phyloP scores from a whole-genome alignment of 2,888 invertebrate species.

The Hypsopygia costalis region DNA sequence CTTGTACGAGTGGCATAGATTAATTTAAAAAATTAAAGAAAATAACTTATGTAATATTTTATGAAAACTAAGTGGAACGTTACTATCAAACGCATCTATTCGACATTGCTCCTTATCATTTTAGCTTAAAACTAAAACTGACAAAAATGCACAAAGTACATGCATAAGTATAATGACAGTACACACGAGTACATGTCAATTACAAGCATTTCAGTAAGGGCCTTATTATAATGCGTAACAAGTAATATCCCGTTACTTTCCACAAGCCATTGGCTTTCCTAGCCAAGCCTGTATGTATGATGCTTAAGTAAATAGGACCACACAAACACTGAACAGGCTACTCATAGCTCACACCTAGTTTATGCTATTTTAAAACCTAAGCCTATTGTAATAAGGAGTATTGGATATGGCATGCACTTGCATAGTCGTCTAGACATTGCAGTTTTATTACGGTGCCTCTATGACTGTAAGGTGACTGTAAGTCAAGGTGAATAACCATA shows the following conservation, averaged over 20 bases:
- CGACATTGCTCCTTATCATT: too few species aligned
- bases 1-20: too few species aligned
- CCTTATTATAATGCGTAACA: conserved; percentile 32
- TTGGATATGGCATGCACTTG: too few species aligned
- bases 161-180: too few species aligned
- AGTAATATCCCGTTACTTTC: conserved; percentile 15
- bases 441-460: conserved; percentile 17
- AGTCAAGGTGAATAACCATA: conserved; percentile 18
- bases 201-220: too few species aligned
- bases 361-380: conserved; percentile 11
- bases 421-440: conserved; percentile 9
- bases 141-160: too few species aligned
- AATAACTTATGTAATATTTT: too few species aligned
- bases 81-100: too few species aligned
- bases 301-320: conserved; percentile 39
- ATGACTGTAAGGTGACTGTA: conserved; percentile 12
- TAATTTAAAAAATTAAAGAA: too few species aligned
- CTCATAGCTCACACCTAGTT: not conserved
- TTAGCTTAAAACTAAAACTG: too few species aligned
- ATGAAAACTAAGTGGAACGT: too few species aligned
- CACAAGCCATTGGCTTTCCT: conserved; percentile 13
- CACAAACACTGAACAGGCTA: conserved; percentile 21
- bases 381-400: conserved; percentile 1
- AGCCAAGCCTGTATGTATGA: conserved; percentile 23
- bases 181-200: too few species aligned